Base-by-base conservation (phyloP, 2,888 invertebrate genomes). In the Clanis bilineata region DNA sequence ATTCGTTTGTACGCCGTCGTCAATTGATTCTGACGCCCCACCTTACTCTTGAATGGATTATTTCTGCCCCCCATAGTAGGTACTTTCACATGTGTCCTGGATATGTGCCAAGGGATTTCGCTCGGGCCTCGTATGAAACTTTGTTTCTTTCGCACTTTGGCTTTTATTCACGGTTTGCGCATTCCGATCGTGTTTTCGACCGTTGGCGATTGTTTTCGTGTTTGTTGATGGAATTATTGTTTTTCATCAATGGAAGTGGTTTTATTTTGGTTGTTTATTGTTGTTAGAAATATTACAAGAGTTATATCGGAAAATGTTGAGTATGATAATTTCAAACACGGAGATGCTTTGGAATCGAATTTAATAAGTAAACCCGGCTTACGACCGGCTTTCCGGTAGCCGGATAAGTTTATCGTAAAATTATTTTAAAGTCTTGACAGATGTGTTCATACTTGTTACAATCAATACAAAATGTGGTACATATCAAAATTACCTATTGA, bases 41-140 rank as follows among this genome's bases (percentile, higher is more conserved):
- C 80, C 78, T 79, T 76, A 74, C 69, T 82, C 82, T 82, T 88
- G 84, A 90, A 90, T 88, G 88, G 84, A 82, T 87, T 90, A 90
- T 90, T 90, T 88, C 85, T 77, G 86, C 79, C 79, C 75, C 73
- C 77, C 80, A 81, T 83, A 83, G 80, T 57, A 77, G 83, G 77
- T 82, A 83, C 80, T 86, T 82, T 85, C 80, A 79, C 80, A 80
- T 79, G 74, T 68, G 69, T 70, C 70, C 74, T 89, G 88, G 88
- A 81, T 70, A 62, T 63, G 67, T 82, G 88, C 89, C 90, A 90
- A 79, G 80, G 76, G 79, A 77, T 76, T 80, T 82, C 77, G 75
- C 77, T 78, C 25, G 38, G 45, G 38, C 23, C 21, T 38, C 10
- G 45, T n/a, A 5, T 21, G 57, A 45, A 38, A 23, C 23, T 70